A percentile compares a stretch with the other conserved stretches of the same genome.
Evolutionary conservation across 2,797 vertebrate genomes (phyloP).

Genomic region (Neosalanx taihuensis): DNA sequence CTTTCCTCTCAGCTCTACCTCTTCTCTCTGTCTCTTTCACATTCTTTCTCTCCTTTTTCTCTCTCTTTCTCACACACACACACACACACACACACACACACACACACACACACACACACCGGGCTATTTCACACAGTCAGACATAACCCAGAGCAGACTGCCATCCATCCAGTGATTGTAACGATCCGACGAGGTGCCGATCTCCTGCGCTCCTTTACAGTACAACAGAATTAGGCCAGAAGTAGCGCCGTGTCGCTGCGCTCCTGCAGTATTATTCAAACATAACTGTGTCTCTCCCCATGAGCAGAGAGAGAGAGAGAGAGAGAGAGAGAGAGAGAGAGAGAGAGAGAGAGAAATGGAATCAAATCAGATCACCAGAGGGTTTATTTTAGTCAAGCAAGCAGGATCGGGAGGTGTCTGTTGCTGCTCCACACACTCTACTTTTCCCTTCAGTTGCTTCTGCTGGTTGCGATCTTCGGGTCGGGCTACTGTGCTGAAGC

Average conservation of each 20-base stretch:
- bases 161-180: background rate
- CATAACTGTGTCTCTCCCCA: slow-evolving; percentile 60
- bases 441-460: slow-evolving; percentile 28
- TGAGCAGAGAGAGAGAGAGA: slow-evolving; percentile 51
- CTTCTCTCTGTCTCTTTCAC: background rate
- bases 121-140: background rate
- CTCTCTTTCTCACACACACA: background rate
- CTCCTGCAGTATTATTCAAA: slow-evolving; percentile 47
- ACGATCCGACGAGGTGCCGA: background rate
- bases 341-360: no score
- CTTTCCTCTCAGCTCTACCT: no score
- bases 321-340: no score
- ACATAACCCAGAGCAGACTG: background rate
- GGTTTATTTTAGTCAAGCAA: slow-evolving; percentile 64
- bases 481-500: slow-evolving; percentile 61
- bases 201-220: slow-evolving; percentile 26
- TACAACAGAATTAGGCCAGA: slow-evolving; percentile 47
- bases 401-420: slow-evolving; percentile 56
- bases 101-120: slow-evolving; percentile 6
- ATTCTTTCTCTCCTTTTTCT: background rate
- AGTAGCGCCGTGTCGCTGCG: slow-evolving; percentile 34
- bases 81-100: slow-evolving; percentile 5
- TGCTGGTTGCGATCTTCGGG: slow-evolving; percentile 59
- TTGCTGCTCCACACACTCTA: slow-evolving; percentile 51
- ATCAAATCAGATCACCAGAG: slow-evolving; percentile 60